Conservation (phyloP, 2,113 vertebrate genomes). For the Malurus cyaneus region DNA sequence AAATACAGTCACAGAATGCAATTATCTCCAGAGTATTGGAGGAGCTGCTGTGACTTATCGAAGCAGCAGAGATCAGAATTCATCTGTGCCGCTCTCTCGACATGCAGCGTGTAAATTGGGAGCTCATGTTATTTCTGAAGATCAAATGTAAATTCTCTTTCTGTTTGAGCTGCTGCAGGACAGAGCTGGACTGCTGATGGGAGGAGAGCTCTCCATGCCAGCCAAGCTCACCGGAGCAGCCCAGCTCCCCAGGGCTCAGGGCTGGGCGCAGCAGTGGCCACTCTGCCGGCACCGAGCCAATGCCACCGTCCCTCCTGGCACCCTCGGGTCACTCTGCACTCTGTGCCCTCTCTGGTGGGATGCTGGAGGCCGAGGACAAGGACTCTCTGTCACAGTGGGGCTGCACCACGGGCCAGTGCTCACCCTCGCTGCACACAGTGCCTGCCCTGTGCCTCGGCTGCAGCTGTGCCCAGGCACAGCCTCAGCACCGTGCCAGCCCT, state of each 20-base stretch:
- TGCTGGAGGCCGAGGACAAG: background rate
- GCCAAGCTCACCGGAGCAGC: background rate
- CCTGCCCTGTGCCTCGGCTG: slow-evolving; percentile 18
- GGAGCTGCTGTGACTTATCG: background rate
- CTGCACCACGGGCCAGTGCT: background rate
- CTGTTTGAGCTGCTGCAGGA: background rate
- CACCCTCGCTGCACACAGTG: slow-evolving; percentile 14
- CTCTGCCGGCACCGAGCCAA: fast-evolving
- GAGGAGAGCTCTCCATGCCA: background rate
- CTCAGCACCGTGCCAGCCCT: background rate
- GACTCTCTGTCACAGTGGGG: background rate
- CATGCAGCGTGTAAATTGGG: background rate
- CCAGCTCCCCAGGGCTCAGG: fast-evolving
- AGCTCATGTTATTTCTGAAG: background rate
- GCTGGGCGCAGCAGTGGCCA: background rate
- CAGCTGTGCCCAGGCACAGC: slow-evolving; percentile 19
- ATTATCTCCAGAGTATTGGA: background rate
- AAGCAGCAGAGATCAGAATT: background rate
- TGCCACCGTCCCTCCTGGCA: fast-evolving
- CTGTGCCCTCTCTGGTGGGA: background rate
- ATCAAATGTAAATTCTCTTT: background rate
- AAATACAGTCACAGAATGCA: background rate
- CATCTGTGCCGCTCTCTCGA: background rate
- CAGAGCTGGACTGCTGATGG: fast-evolving
- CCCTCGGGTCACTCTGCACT: background rate